Conservation (phyloP, 2,888 invertebrate species). For the Acleris holmiana region DNA sequence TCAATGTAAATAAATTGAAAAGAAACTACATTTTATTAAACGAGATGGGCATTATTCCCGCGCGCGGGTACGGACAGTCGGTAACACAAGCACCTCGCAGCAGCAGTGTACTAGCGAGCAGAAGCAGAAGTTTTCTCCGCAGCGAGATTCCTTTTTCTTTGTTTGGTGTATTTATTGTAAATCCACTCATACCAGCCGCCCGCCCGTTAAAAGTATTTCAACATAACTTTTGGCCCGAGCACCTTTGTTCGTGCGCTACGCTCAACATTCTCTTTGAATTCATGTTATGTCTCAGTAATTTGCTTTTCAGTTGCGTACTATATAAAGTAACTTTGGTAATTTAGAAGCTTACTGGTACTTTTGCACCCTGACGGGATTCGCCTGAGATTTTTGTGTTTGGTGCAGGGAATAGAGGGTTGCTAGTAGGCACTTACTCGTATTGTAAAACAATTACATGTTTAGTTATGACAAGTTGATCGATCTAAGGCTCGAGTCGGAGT, state of each 20-base stretch:
- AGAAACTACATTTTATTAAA: constrained; percentile 1
- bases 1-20: too few species aligned
- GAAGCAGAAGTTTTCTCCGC: constrained; percentile 81
- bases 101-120: constrained; percentile 66
- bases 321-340: constrained; percentile 37
- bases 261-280: constrained; percentile 46
- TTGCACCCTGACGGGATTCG: constrained; percentile 18
- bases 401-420: background rate
- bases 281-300: constrained; percentile 38
- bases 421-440: too few species aligned
- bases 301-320: constrained; percentile 37
- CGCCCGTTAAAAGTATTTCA: constrained; percentile 78
- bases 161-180: constrained; percentile 84
- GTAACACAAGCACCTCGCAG: constrained; percentile 51
- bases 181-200: constrained; percentile 79
- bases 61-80: constrained; percentile 34
- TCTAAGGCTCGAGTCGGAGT: too few species aligned
- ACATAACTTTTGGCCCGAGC: constrained; percentile 78
- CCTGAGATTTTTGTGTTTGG: constrained; percentile 17
- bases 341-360: constrained; percentile 35
- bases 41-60: constrained; percentile 21
- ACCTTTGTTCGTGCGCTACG: constrained; percentile 52
- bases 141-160: constrained; percentile 83
- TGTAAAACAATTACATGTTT: too few species aligned
- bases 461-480: too few species aligned